Percentiles rank a stretch among this genome's conserved stretches.
Evolutionary conservation across 35 echinoderm and acorn worm species (phyloP).

Genomic region (Amphiura filiformis): DNA sequence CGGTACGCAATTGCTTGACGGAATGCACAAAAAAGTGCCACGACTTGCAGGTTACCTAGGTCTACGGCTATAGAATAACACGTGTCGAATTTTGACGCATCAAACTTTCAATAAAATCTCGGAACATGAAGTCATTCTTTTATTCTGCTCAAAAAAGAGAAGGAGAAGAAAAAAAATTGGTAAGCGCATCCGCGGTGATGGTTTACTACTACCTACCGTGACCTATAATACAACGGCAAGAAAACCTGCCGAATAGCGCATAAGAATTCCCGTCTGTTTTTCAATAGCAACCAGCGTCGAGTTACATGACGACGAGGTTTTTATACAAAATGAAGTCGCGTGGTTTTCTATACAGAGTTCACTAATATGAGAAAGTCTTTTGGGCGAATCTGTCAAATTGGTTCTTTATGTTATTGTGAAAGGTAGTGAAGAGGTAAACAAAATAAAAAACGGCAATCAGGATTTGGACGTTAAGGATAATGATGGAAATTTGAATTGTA

Average conservation of each 20-base stretch:
- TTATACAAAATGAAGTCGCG: background rate
- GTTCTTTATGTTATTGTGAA: background rate
- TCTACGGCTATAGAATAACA: background rate
- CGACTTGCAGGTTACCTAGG: background rate
- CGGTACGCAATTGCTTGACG: background rate
- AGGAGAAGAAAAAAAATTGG: background rate
- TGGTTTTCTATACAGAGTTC: background rate
- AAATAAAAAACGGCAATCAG: background rate
- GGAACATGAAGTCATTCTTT: slow-evolving; percentile 8
- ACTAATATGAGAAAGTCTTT: background rate
- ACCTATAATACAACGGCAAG: background rate
- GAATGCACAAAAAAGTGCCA: background rate
- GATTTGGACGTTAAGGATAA: background rate
- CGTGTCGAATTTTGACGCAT: background rate
- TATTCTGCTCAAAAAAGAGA: background rate
- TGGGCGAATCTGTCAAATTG: background rate
- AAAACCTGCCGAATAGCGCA: background rate
- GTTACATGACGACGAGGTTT: background rate
- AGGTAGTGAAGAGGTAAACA: background rate
- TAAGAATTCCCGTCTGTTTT: background rate
- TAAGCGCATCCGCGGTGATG: background rate
- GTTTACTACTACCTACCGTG: background rate
- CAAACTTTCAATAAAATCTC: background rate
- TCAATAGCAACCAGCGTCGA: background rate
- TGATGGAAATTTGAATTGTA: background rate